Base-by-base conservation (phyloP, 2,113 vertebrate species). In the Hippotragus niger region DNA sequence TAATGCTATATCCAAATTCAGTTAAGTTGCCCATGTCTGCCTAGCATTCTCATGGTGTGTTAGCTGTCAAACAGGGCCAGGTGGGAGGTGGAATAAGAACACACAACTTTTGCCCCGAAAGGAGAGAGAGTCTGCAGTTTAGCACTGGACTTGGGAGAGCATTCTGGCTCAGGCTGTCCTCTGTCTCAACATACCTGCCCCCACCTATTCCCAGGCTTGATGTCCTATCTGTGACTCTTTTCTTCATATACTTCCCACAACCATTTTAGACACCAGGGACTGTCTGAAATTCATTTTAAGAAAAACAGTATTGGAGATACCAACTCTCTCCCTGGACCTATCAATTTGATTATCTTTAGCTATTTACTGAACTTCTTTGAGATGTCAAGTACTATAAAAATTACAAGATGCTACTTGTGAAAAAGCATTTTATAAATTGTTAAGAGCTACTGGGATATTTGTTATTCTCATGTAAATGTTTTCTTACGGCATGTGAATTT, bases 101-200 rank as follows among this genome's bases (percentile, higher is more conserved):
- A 31, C 25, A 71, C 7, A 43, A n/a, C 7, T 12, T 47, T 90
- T 52, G 53, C 12, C 10, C n/a, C 1, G 13, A 76, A 52, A 86
- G 2, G n/a, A 11, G 17, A 90, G 36, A 11, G 17, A 90, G 36
- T 91, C 62, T 33, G 11, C 47, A 17, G 4, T 62, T 64, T 31
- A 50, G 31, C 19, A 5, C 1, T 2, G 16, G 17, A 29, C 16
- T 19, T 17, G 45, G 23, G 14, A 9, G 43, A 45, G 13, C 6
- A 5, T 33, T 6, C 17, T 7, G 2, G 21, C 29, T 53, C 36
- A 9, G 21, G 11, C 27, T 1, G 2, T 5, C 10, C 3, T 80
- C 8, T n/a, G 36, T 21, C 23, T 9, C 6, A 67, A 10, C 40
- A 4, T 14, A 53, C 5, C 25, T 0, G 4, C 1, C 0, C 2